Evolutionary conservation across 2,797 vertebrate species (phyloP).

Genomic region (Sebastes iracundus): DNA sequence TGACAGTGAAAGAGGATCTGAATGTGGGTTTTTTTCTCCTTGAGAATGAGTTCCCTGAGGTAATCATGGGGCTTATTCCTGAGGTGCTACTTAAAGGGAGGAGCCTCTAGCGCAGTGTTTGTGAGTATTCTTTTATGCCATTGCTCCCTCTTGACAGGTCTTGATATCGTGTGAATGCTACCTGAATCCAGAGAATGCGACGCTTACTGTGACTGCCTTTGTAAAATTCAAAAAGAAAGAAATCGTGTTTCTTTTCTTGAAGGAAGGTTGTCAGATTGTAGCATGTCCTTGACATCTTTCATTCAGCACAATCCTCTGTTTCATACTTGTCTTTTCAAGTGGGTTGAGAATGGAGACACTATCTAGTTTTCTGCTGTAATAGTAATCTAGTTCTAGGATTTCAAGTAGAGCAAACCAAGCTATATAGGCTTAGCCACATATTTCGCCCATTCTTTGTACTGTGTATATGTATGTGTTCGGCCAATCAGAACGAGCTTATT

Average conservation of each 20-base stretch:
- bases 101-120: constrained; percentile 17
- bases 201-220: constrained; percentile 7
- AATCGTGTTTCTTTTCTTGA: constrained; percentile 7
- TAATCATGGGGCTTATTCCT: constrained; percentile 34
- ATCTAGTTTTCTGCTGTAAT: not conserved
- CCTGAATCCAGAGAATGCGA: constrained; percentile 2
- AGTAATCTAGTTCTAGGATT: not conserved
- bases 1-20: constrained; percentile 28
- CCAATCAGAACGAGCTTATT: not conserved
- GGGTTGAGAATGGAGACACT: not conserved
- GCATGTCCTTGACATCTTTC: constrained; percentile 18
- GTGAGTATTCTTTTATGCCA: constrained; percentile 25
- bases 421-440: not conserved
- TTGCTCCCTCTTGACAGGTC: constrained; percentile 21
- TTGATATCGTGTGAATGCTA: constrained; percentile 19
- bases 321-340: constrained; percentile 13
- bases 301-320: not conserved
- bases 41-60: constrained; percentile 17
- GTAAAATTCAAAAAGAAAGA: not conserved
- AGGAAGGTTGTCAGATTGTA: constrained; percentile 9
- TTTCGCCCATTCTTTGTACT: not conserved
- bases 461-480: not conserved
- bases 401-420: not conserved
- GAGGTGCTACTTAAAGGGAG: constrained; percentile 29
- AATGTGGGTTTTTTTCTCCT: constrained; percentile 8